Base-by-base conservation (phyloP, 2,113 vertebrate genomes). In the Rhinogobius similis region DNA sequence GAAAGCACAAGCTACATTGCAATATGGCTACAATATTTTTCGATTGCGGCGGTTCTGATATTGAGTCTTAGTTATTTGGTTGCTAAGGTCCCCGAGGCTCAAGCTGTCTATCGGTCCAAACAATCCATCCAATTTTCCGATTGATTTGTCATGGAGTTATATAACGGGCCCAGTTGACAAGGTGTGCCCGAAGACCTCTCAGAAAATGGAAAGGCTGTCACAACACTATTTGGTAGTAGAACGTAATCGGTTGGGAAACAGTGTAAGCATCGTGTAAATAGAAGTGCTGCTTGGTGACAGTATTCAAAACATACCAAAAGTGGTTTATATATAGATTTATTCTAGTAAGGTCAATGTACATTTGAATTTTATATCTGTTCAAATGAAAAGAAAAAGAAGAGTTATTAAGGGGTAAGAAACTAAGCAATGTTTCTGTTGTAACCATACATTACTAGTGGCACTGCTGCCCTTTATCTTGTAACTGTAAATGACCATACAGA, bases 141-240 rank as follows among this genome's bases (percentile, higher is more conserved):
- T 88, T 85, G 85, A 90, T 90, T 88, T 86, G 83, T 87, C 87
- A 87, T 84, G 80, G 84, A 71, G 65, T 82, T 78, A 78, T 82
- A 83, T 79, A 83, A 87, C 79, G 70, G 69, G 69, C 39, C 55
- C 68, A 66, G 75, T 61, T 70, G 38, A 70, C 61, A 18, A 39
- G 18, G 38, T 59, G 65, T 77, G 65, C 70, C 65, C 43, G 68
- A 72, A 68, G 72, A 67, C 62, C 38, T 23, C 70, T 66, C 63
- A 65, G 50, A 62, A n/a, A 52, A 52, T 24, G 36, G 55, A 59
- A 48, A 62, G 56, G 29, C 61, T 36, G 75, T 62, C 27, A 73
- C 18, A 61, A 61, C 10, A 36, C 56, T n/a, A n/a, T 59, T 14
- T 36, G 7, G 27, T 11, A 36, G 56, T 10, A 29, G 26, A 7